Evolutionary conservation across 2,888 invertebrate species (phyloP).

Genomic region (Stomorhina lunata): DNA sequence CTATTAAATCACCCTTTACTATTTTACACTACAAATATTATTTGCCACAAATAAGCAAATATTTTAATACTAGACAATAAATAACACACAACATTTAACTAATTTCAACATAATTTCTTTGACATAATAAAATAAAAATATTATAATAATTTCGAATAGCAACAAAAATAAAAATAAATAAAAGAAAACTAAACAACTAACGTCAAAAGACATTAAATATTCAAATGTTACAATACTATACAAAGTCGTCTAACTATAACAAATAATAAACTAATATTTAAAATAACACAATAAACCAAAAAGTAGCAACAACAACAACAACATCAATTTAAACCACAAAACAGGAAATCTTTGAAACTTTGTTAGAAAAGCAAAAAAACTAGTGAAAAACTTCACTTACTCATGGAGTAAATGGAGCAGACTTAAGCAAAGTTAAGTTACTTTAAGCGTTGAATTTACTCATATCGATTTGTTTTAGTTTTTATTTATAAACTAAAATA

Average conservation of each 20-base stretch:
- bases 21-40: not conserved
- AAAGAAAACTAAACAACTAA: slow-evolving; percentile 28
- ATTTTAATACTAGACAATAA: slow-evolving; percentile 26
- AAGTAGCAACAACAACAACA: not conserved
- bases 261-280: slow-evolving; percentile 41
- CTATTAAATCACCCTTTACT: not conserved
- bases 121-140: slow-evolving; percentile 41
- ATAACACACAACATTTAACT: slow-evolving; percentile 42
- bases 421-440: not conserved
- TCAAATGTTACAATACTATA: slow-evolving; percentile 40
- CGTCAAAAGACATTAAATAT: slow-evolving; percentile 57
- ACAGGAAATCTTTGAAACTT: slow-evolving; percentile 57
- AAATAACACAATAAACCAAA: slow-evolving; percentile 48
- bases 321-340: slow-evolving; percentile 43
- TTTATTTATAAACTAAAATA: slow-evolving; percentile 17
- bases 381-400: no score
- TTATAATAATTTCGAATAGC: slow-evolving; percentile 21
- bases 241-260: slow-evolving; percentile 24
- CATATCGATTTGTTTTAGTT: slow-evolving; percentile 29
- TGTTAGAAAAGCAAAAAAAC: slow-evolving; percentile 31
- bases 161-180: not conserved
- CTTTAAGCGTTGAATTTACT: slow-evolving; percentile 8
- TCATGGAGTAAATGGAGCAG: not conserved
- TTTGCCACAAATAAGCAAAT: slow-evolving; percentile 16
- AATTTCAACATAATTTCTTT: slow-evolving; percentile 55